Evolutionary conservation across 2,113 vertebrate species (phyloP).

Genomic region (Heterochromis multidens): DNA sequence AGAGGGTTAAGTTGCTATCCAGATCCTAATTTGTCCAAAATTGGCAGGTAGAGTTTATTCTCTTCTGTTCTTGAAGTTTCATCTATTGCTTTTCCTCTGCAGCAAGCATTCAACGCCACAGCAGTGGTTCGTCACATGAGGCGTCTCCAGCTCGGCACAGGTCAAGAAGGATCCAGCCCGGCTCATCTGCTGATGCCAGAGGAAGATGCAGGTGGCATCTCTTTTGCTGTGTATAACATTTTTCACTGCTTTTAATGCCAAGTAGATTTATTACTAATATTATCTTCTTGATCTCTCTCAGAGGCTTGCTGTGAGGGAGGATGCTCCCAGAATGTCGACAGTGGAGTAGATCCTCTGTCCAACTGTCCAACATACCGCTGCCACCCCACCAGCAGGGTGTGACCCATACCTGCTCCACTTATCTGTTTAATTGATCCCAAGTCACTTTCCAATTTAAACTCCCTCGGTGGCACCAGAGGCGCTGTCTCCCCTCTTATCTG

Average conservation of each 20-base stretch:
- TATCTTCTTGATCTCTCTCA: constrained; percentile 20
- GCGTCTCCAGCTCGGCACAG: constrained; percentile 90
- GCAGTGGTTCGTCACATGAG: constrained; percentile 96
- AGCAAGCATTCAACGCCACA: constrained; percentile 99
- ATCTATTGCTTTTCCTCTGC: constrained; percentile 3
- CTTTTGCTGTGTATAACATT: not conserved
- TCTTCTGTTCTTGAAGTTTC: not conserved
- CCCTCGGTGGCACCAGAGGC: constrained; percentile 68
- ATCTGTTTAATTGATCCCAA: constrained; percentile 50
- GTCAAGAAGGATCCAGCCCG: constrained; percentile 81
- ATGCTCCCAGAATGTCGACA: constrained; percentile 64
- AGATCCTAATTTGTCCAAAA: not conserved
- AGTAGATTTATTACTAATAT: not conserved
- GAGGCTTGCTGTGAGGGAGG: constrained; percentile 67
- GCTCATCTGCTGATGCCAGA: constrained; percentile 71
- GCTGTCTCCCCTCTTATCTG: constrained; percentile 62
- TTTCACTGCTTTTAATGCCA: not conserved
- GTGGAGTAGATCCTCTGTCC: constrained; percentile 55
- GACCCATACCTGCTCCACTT: constrained; percentile 50
- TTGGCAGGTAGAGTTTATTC: not conserved
- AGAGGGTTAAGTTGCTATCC: not conserved
- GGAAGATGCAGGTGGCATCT: constrained; percentile 57
- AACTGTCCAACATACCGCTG: constrained; percentile 73
- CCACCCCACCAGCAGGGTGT: constrained; percentile 77
- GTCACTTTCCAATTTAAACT: constrained; percentile 70